Conservation (phyloP, 2,888 invertebrate species). For the Chesias legatella region DNA sequence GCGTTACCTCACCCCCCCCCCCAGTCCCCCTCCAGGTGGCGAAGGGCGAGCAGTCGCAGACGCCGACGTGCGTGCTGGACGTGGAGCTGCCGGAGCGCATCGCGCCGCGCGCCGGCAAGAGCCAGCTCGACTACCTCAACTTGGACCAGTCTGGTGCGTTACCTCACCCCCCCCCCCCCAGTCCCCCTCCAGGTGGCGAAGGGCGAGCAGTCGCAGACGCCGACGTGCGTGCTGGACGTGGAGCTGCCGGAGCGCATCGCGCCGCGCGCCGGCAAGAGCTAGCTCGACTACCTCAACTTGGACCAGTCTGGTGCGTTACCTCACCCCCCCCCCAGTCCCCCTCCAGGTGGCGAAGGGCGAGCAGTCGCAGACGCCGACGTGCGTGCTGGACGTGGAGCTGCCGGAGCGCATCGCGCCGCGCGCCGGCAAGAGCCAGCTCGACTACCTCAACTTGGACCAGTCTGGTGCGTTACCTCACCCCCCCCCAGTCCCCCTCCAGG, state of each 20-base stretch:
- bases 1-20: conserved; percentile 1
- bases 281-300: conserved; percentile 68
- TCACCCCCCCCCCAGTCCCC: no score
- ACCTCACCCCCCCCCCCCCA: no score
- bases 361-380: conserved; percentile 64
- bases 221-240: conserved; percentile 72
- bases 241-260: conserved; percentile 64
- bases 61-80: conserved; percentile 70
- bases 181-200: conserved; percentile 67
- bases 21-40: conserved; percentile 61
- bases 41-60: conserved; percentile 67
- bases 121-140: conserved; percentile 71
- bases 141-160: conserved; percentile 69
- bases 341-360: conserved; percentile 71
- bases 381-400: conserved; percentile 69
- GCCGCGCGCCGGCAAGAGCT: conserved; percentile 71
- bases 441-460: conserved; percentile 73
- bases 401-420: conserved; percentile 68
- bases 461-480: conserved; percentile 48
- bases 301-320: conserved; percentile 67
- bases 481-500: no score
- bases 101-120: conserved; percentile 71
- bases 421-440: conserved; percentile 69
- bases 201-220: conserved; percentile 67
- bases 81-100: conserved; percentile 65